These are phyloP conservation scores for Rhyzopertha dominica DNA, from an alignment of 1,140 invertebrate genomes.

Conservation along the genomic window DNA sequence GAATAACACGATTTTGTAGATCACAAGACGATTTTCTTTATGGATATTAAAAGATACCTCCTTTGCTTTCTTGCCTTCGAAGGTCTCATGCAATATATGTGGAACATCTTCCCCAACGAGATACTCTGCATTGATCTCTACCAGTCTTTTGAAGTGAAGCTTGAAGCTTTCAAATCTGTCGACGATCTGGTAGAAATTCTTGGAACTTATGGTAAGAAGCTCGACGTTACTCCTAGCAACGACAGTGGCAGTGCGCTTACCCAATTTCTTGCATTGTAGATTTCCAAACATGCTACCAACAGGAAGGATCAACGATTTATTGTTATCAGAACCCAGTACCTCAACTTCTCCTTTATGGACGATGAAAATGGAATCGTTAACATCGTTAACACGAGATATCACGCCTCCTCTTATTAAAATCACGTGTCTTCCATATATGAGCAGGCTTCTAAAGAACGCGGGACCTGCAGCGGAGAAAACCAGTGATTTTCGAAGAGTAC, in stretches of 20 bases:
- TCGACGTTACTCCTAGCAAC: conserved; percentile 24
- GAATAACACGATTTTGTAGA: too few species aligned
- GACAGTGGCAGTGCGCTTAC: conserved; percentile 22
- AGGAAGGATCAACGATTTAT: conserved; percentile 11
- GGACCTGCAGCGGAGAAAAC: conserved; percentile 9
- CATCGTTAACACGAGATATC: conserved; percentile 19
- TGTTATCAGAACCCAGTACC: conserved; percentile 23
- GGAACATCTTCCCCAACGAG: neutral
- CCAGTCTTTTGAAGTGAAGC: neutral
- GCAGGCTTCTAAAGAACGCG: conserved; percentile 19
- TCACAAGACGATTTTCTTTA: too few species aligned
- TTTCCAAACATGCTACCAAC: conserved; percentile 24
- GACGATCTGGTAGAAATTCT: conserved; percentile 16
- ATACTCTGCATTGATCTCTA: conserved; percentile 18
- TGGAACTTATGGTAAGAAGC: conserved; percentile 9
- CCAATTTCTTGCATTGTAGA: conserved; percentile 15
- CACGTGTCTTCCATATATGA: conserved; percentile 14
- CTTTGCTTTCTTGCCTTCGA: too few species aligned
- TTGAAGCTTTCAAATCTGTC: conserved; percentile 10
- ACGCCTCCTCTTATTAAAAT: conserved; percentile 16
- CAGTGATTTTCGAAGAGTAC: conserved; percentile 5
- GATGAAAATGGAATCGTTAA: conserved; percentile 18
- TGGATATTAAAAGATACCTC: too few species aligned
- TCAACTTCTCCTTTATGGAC: conserved; percentile 21
- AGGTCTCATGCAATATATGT: neutral